Conservation (phyloP, 2,888 invertebrate species). For the Brachyopa scutellaris region DNA sequence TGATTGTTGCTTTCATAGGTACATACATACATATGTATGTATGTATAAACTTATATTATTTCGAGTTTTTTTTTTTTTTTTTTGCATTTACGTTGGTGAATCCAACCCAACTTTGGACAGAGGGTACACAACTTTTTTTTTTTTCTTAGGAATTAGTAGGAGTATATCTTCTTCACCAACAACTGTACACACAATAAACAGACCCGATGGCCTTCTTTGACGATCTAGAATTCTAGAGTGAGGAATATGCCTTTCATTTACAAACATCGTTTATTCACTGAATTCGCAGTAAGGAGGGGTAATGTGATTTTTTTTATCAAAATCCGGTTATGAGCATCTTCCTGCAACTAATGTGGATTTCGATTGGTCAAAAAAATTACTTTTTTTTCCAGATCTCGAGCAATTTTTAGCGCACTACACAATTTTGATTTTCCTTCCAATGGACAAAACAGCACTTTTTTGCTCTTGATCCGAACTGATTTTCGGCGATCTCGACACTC, state of each 20-base stretch:
- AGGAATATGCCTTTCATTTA: conserved; percentile 7
- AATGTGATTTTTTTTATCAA: too few relatives aligned
- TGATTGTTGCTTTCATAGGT: conserved; percentile 55
- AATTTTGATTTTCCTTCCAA: too few relatives aligned
- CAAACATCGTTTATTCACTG: background rate
- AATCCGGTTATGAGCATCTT: too few relatives aligned
- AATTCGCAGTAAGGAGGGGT: too few relatives aligned
- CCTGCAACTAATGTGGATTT: too few relatives aligned
- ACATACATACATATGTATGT: background rate
- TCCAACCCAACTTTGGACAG: conserved; percentile 35
- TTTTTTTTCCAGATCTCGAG: too few relatives aligned
- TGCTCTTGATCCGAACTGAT: too few relatives aligned
- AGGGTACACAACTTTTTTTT: conserved; percentile 27
- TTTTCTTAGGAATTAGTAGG: conserved; percentile 35
- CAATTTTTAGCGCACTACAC: too few relatives aligned
- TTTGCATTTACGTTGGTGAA: conserved; percentile 64
- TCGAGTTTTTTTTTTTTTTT: conserved; percentile 28
- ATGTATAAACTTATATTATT: conserved; percentile 46
- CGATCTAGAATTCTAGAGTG: conserved; percentile 1
- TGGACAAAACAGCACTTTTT: too few relatives aligned
- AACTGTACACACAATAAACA: too few relatives aligned
- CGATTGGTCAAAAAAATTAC: too few relatives aligned
- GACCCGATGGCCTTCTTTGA: background rate
- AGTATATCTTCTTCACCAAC: conserved; percentile 30
- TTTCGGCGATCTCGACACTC: too few relatives aligned